Evolutionary conservation across 2,888 invertebrate genomes (phyloP), one percentile per base, ranked within the genome.

Genomic region (Drosophila testacea): DNA sequence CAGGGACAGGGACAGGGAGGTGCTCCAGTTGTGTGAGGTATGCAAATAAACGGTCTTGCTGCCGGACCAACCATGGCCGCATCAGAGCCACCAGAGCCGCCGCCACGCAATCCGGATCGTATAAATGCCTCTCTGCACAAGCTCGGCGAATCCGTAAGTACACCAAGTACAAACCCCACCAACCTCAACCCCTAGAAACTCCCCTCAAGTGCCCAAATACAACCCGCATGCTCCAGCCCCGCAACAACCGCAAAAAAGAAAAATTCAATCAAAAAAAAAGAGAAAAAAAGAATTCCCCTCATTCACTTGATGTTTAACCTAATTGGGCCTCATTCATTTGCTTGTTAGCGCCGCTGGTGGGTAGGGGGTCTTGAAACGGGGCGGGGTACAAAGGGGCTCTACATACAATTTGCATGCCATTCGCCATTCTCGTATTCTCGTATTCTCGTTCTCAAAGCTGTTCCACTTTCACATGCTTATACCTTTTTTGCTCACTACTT

Each of bases 101-200:
- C 92, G 89, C 92, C 92, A 84, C 90, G 92, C 84, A 92, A 92
- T 90, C 92, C 92, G 89, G 92, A 92, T 88, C 92, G 93, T 82
- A 92, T 92, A 89, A 92, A 92, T 88, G 92, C 92, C 83, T 92
- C 92, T 79, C 88, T 92, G 77, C 92, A 92, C 84, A 92, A 92
- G 88, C 87, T 92, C 71, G 87, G 90, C 80, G 92, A 92, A 88
- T 91, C 92, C 88, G 92, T 92, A 92, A 92, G 92, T 91, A 91
- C 90, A 69, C 78, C 69, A 73, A 75, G 81, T 78, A 56, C 38
- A 44, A 55, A 41, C 22, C 46, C 47, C 52, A 32, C 32, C 32
- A 32, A 6, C 32, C 32, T 30, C 55, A 30, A 34, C 13, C 50
- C 55, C 52, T 22, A 22, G 22, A 22, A 22, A 27, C n/a, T 16